Percentiles rank a stretch among this genome's conserved stretches.
These are phyloP conservation scores for Astreopora myriophthalma DNA, from an alignment of 64 coral and sea anemone genomes.

Conservation along the genomic window DNA sequence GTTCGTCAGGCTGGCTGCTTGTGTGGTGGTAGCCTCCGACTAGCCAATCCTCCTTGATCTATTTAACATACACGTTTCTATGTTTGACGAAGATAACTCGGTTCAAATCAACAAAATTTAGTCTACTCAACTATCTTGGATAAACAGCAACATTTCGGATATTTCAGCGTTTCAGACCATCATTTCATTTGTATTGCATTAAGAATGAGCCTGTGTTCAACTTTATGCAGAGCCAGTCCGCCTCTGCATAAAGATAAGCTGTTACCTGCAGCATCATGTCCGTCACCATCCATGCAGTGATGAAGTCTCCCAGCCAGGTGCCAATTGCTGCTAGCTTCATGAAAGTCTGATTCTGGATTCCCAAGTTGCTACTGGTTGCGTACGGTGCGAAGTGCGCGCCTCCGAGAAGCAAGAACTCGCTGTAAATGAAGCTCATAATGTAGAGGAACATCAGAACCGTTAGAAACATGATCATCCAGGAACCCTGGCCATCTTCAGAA, in stretches of 20 bases:
- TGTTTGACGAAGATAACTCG: too few species aligned
- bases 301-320: constrained; percentile 92
- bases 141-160: too few species aligned
- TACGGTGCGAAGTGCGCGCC: constrained; percentile 54
- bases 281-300: constrained; percentile 93
- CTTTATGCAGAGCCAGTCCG: too few species aligned
- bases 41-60: too few species aligned
- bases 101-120: too few species aligned
- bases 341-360: constrained; percentile 88
- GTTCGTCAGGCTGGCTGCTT: too few species aligned
- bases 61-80: too few species aligned
- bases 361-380: constrained; percentile 73
- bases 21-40: too few species aligned
- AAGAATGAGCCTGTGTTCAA: too few species aligned
- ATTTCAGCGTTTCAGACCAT: too few species aligned
- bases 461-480: constrained; percentile 94
- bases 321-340: constrained; percentile 93
- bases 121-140: too few species aligned
- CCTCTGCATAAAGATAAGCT: neutral
- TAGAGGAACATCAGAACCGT: constrained; percentile 68
- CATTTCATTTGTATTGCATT: too few species aligned
- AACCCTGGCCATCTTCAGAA: constrained; percentile 85
- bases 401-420: constrained; percentile 76
- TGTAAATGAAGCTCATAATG: constrained; percentile 82
- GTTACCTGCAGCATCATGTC: constrained; percentile 94